Evolutionary conservation across 2,113 vertebrate species (phyloP).

Genomic region (Prionailurus viverrinus): DNA sequence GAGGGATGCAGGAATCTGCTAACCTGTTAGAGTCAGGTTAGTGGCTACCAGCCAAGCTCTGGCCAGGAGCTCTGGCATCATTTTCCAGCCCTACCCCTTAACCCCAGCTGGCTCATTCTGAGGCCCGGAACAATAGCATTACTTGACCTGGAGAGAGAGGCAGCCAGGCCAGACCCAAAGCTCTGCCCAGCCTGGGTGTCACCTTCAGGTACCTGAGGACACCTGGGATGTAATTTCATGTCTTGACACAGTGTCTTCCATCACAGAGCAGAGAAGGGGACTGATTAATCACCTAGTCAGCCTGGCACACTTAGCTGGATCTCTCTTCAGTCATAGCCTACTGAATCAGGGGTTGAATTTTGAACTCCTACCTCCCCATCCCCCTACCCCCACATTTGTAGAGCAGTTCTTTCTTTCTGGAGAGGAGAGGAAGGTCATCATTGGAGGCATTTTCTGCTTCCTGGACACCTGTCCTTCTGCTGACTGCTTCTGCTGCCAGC

Average conservation of each 20-base stretch:
- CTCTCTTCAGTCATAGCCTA: not conserved
- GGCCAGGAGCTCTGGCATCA: not conserved
- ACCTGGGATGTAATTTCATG: not conserved
- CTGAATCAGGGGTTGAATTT: not conserved
- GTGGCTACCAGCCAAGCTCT: not conserved
- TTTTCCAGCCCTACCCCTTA: not conserved
- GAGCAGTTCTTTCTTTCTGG: not conserved
- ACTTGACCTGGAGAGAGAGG: not conserved
- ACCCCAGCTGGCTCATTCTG: not conserved
- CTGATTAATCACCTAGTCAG: conserved; percentile 43
- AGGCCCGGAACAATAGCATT: not conserved
- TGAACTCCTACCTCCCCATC: not conserved
- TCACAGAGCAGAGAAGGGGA: conserved; percentile 5
- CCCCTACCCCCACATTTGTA: fast-evolving
- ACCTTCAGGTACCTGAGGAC: conserved; percentile 31
- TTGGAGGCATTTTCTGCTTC: not conserved
- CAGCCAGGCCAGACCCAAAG: not conserved
- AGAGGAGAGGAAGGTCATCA: not conserved
- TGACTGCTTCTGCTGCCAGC: not conserved
- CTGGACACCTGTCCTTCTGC: not conserved
- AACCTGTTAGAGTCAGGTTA: not conserved
- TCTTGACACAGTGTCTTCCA: not conserved
- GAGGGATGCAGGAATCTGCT: not conserved
- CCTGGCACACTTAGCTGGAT: not conserved
- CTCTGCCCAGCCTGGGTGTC: conserved; percentile 10